A percentile compares a stretch with the other conserved stretches of the same genome.
phyloP scores from a whole-genome alignment of 2,888 invertebrate species.

The Lycophotia porphyrea region DNA sequence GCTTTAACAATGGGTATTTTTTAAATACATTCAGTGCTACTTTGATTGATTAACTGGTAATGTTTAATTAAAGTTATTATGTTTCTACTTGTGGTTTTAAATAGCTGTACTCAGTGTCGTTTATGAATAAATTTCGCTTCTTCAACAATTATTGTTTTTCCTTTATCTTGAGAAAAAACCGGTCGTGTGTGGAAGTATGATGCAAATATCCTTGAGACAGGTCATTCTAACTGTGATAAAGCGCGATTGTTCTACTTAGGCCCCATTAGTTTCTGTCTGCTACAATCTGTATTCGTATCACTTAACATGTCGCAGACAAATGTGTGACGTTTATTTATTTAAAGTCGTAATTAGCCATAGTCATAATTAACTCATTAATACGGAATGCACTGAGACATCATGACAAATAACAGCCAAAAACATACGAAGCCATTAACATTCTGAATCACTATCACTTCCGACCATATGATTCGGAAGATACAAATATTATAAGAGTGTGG shows the following conservation, averaged over 20 bases:
- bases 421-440: background rate
- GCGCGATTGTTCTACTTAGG: slow-evolving; percentile 66
- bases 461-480: slow-evolving; percentile 4
- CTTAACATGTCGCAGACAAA: slow-evolving; percentile 21
- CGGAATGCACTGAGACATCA: slow-evolving; percentile 1
- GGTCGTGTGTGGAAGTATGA: slow-evolving; percentile 70
- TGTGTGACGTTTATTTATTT: slow-evolving; percentile 26
- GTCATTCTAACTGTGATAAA: slow-evolving; percentile 70
- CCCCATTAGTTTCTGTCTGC: slow-evolving; percentile 55
- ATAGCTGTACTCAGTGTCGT: slow-evolving; percentile 11
- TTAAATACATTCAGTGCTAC: background rate
- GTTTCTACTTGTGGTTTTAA: slow-evolving; percentile 12
- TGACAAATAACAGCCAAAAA: slow-evolving; percentile 6
- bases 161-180: slow-evolving; percentile 72
- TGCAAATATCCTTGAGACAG: slow-evolving; percentile 79
- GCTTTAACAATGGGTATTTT: background rate
- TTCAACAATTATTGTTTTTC: slow-evolving; percentile 50
- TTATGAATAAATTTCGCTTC: slow-evolving; percentile 27
- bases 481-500: background rate
- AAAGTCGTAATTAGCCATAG: slow-evolving; percentile 3
- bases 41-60: slow-evolving; percentile 10
- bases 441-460: background rate
- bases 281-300: slow-evolving; percentile 41
- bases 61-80: slow-evolving; percentile 14
- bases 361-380: slow-evolving; percentile 17